Conservation (phyloP, 1,140 invertebrate species). For the Whitmania pigra region DNA sequence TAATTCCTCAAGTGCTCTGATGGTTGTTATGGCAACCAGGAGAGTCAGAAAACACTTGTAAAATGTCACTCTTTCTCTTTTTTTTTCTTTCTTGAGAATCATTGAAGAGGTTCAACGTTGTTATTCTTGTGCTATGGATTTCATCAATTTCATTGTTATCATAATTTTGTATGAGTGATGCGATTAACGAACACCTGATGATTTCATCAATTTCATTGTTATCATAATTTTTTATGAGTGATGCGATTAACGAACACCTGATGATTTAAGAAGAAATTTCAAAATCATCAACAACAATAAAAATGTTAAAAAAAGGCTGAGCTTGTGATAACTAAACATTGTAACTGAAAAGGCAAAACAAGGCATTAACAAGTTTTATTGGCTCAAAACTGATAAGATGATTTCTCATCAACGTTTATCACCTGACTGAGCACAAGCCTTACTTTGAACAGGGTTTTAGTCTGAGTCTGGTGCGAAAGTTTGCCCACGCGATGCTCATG, state of each 20-base stretch:
- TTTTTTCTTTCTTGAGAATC: neutral
- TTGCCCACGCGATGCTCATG: constrained; percentile 89
- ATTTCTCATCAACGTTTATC: neutral
- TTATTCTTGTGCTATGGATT: neutral
- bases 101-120: neutral
- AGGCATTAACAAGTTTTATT: too few relatives aligned
- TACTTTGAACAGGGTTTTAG: constrained; percentile 64
- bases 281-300: too few relatives aligned
- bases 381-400: neutral
- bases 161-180: neutral
- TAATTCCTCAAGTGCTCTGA: too few relatives aligned
- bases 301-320: too few relatives aligned
- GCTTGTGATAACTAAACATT: too few relatives aligned
- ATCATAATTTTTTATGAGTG: neutral
- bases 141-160: neutral
- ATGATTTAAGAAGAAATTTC: too few relatives aligned
- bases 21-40: too few relatives aligned
- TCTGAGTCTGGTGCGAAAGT: constrained; percentile 87
- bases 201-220: neutral
- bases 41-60: too few relatives aligned
- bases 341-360: too few relatives aligned
- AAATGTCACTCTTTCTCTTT: too few relatives aligned
- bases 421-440: neutral
- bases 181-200: too few relatives aligned
- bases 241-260: neutral